Percentiles rank a stretch among this genome's conserved stretches.
Evolutionary conservation across 35 echinoderm and acorn worm species (phyloP).

Genomic region (Apostichopus japonicus): DNA sequence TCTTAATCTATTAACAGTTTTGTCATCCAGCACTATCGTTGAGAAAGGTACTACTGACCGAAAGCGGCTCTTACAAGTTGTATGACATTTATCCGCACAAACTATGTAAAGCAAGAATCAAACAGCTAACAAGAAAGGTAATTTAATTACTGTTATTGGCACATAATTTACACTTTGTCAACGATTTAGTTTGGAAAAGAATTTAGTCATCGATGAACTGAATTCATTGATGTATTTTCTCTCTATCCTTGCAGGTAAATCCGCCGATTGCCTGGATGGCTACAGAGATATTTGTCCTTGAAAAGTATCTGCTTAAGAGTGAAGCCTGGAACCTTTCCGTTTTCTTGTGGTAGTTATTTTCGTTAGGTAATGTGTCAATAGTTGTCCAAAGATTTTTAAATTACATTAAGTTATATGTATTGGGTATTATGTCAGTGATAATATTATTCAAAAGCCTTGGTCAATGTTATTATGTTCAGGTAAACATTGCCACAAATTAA

Average conservation of each 20-base stretch:
- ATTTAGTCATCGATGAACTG: too few species aligned
- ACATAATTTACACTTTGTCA: too few species aligned
- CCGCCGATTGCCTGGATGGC: neutral
- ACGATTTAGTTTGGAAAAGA: too few species aligned
- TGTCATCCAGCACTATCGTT: neutral
- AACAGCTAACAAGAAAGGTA: neutral
- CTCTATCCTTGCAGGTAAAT: neutral
- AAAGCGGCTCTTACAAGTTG: slow-evolving; percentile 1
- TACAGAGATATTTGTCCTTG: neutral
- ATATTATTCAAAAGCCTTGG: too few species aligned
- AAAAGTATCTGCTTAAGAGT: neutral
- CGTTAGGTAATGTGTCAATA: neutral
- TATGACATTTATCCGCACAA: slow-evolving; percentile 19
- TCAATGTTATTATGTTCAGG: too few species aligned
- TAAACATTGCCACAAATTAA: too few species aligned
- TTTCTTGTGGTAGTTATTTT: neutral
- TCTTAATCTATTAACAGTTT: neutral
- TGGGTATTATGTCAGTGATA: too few species aligned
- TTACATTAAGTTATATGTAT: too few species aligned
- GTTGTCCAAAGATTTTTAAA: too few species aligned
- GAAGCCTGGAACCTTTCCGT: neutral
- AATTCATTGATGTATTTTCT: neutral
- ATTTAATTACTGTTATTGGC: neutral
- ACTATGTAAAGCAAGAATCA: neutral
- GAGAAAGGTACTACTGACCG: slow-evolving; percentile 8